Evolutionary conservation across 2,888 invertebrate species (phyloP), one percentile per base, ranked within the genome.

Genomic region (Patella pellucida): DNA sequence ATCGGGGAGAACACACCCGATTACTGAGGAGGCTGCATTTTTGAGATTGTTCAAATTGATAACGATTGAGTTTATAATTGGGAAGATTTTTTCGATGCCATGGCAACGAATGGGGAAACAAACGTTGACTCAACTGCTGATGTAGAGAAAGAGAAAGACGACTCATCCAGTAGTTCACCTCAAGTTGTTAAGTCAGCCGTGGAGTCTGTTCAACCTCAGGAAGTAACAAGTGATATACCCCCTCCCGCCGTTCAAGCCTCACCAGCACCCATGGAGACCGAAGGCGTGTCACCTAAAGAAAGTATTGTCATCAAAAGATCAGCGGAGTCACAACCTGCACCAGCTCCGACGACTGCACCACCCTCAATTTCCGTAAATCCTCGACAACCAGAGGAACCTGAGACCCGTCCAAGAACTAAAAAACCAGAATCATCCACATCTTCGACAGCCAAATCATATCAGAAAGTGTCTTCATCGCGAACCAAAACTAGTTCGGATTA

Each of bases 291-390:
- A 12, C 69, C 74, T 72, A 77, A 75, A 68, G 72, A 74, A 52
- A 68, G 75, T 31, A 71, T 78, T 50, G 56, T 76, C 27, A 76
- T 76, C n/a, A 78, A 76, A 71, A 74, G 73, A 51, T 76, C 77
- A 7, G 50, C 52, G 31, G 69, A 78, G 15, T 68, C 72, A 31
- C 75, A 71, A 41, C 77, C 75, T 9, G 56, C 78, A 2, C 69
- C 74, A 14, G 52, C 81, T 11, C 71, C 80, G 50, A 72, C 79
- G 52, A 78, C 79, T 19, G 79, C 80, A 50, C 82, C 83, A 68
- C 78, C 76, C 67, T 81, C 79, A 56, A 72, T 77, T 54, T 73
- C 78, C n/a, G 75, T 73, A 50, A 73, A 75, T 69, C 72, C 71
- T 56, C 69, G 70, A 41, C 31, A 51, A 19, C 62, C 67, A 19